Conservation (phyloP, 2,888 invertebrate species). For the Gandaritis pyraliata region DNA sequence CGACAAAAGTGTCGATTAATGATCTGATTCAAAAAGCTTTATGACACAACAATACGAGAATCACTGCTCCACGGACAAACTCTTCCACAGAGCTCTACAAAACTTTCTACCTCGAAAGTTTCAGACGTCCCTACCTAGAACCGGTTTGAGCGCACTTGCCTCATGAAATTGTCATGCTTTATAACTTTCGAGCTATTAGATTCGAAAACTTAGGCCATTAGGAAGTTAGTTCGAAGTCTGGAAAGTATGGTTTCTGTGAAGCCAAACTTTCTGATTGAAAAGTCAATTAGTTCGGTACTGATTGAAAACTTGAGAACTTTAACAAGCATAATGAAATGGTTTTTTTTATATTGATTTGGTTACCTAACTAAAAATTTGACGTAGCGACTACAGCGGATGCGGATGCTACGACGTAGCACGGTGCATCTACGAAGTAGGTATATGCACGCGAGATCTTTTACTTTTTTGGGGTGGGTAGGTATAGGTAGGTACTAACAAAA, state of each 20-base stretch:
- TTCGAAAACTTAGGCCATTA: constrained; percentile 26
- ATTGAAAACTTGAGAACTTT: not conserved
- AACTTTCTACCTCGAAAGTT: constrained; percentile 6
- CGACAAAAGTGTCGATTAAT: too few relatives aligned
- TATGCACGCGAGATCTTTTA: too few relatives aligned
- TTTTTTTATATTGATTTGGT: not conserved
- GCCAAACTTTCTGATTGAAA: constrained; percentile 7
- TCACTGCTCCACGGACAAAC: too few relatives aligned
- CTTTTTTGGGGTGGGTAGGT: too few relatives aligned
- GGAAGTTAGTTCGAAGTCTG: constrained; percentile 14
- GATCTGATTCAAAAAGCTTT: too few relatives aligned
- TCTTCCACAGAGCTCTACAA: too few relatives aligned
- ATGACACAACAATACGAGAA: too few relatives aligned
- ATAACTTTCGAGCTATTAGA: constrained; percentile 18
- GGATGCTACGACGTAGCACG: too few relatives aligned
- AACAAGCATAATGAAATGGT: not conserved
- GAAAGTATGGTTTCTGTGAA: constrained; percentile 13
- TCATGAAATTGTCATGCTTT: constrained; percentile 6
- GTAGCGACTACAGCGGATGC: too few relatives aligned
- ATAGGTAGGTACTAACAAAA: too few relatives aligned
- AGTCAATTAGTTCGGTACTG: constrained; percentile 4
- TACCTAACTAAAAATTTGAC: not conserved
- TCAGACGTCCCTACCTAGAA: not conserved
- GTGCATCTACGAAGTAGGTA: too few relatives aligned
- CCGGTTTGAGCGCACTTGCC: not conserved